Conservation (phyloP, 2,113 vertebrate genomes). For the Herpailurus yagouaroundi region DNA sequence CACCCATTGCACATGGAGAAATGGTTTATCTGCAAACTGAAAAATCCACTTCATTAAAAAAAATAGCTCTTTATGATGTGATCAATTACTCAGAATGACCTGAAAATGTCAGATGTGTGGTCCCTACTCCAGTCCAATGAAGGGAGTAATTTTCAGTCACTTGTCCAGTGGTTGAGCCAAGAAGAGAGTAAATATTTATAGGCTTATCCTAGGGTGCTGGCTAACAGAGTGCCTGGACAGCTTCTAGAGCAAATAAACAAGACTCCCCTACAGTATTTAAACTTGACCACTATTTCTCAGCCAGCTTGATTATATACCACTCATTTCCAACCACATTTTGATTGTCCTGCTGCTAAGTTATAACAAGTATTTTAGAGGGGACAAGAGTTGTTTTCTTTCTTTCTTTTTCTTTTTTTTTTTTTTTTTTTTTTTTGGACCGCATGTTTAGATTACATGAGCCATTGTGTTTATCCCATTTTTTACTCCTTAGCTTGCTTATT, state of each 20-base stretch:
- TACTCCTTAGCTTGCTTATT: constrained; percentile 45
- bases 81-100: background rate
- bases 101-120: constrained; percentile 25
- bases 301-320: constrained; percentile 35
- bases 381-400: constrained; percentile 50
- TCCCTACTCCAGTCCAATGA: constrained; percentile 1
- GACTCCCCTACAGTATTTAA: background rate
- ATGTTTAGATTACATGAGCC: constrained; percentile 62
- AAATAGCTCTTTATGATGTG: background rate
- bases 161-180: constrained; percentile 36
- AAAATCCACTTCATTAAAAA: background rate
- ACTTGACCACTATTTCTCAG: constrained; percentile 19
- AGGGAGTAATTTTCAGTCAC: constrained; percentile 61
- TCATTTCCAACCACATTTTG: constrained; percentile 43
- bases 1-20: background rate
- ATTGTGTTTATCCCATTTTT: constrained; percentile 18
- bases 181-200: constrained; percentile 65
- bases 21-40: background rate
- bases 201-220: constrained; percentile 24
- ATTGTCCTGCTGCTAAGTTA: constrained; percentile 19
- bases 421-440: constrained; percentile 23
- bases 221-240: background rate
- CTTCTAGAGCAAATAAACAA: constrained; percentile 63
- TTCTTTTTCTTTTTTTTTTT: constrained; percentile 38
- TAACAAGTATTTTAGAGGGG: background rate